Base-by-base conservation (phyloP, 2,888 invertebrate genomes). In the Leucophenga montana region DNA sequence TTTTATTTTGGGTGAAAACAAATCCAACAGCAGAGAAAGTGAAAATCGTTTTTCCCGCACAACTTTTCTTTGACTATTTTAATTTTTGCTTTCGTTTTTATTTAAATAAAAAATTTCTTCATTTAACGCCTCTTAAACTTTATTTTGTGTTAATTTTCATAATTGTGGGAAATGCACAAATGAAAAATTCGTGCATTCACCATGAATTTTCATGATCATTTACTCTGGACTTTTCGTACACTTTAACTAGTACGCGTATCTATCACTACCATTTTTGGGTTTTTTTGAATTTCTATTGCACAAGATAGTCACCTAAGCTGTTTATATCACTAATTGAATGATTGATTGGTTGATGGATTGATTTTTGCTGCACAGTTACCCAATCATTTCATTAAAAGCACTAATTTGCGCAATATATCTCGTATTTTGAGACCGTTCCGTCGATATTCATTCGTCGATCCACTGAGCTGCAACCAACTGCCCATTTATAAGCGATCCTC, bases 1-100 rank as follows among this genome's bases (percentile, higher is more conserved):
- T 53, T 39, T 20, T 61, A 53, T 68, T 70, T 72, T 77, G 75
- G 67, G 72, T 66, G 53, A 72, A 73, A 72, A 69, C 74, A 74
- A 69, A 70, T 11, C 11, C 39, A 39, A 57, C 11, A 27, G 3
- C n/a, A 80, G 87, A 84, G 87, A 88, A 88, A 88, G 87, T 87
- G 85, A 82, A 85, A 85, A 87, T 81, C 79, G 74, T 69, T 76
- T 78, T 75, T 76, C 76, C 72, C 39, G 39, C 44, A n/a, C 14
- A 27, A 18, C 75, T 72, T 72, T 69, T 65, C 71, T 61, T 67
- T 27, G 2, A 27, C 4, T 57, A 27, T 16, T 62, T 8, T 14
- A 18, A 9, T 18, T 61, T n/a, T 46, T 4, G 16, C 50, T n/a
- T 6, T n/a, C 18, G 33, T 62, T 46, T 44, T 62, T 14, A 46